Evolutionary conservation across 1,140 invertebrate genomes (phyloP), one percentile per base, ranked within the genome.

Genomic region (Solen grandis): DNA sequence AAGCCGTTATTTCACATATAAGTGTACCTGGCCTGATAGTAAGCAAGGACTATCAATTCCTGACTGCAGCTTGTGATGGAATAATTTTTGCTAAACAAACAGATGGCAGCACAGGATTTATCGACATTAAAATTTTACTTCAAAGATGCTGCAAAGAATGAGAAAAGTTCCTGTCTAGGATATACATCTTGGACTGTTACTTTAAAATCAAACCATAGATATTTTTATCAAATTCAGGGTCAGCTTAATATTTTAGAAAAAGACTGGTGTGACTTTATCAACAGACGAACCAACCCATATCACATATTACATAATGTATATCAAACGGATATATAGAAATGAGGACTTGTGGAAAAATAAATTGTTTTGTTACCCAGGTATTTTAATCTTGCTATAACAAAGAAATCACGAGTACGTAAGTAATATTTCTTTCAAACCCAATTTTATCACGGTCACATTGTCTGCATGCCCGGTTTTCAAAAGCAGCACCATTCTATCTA

Each of bases 151-250:
- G 60, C 52, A 35, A 54, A 41, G 31, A n/a, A 3, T 16, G 62
- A 65, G 2, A 27, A 29, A 57, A 73, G 25, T 41, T 83, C 78
- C 52, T 77, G 74, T 66, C 29, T 83, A 25, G 27, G 59, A 33
- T n/a, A 29, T 25, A 38, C 10, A 1, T 31, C 77, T 36, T 66
- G 59, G 59, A 46, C 63, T 31, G 14, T 77, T 8, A 19, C 10
- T 8, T 29, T 84, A 19, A 84, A 84, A 62, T 75, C 16, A 75
- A 84, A 41, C 29, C 77, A 84, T 63, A 66, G 72, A 31, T 84
- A 70, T 38, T 80, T 41, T 50, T 84, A 55, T 16, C 77, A 84
- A 59, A 62, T 72, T 29, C 82, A 83, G 57, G 76, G 82, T 33
- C 59, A 65, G 25, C 33, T 83, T 14, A 62, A 75, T 57, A 62